phyloP scores from a whole-genome alignment of 1,140 invertebrate genomes.

The Amyelois transitella region DNA sequence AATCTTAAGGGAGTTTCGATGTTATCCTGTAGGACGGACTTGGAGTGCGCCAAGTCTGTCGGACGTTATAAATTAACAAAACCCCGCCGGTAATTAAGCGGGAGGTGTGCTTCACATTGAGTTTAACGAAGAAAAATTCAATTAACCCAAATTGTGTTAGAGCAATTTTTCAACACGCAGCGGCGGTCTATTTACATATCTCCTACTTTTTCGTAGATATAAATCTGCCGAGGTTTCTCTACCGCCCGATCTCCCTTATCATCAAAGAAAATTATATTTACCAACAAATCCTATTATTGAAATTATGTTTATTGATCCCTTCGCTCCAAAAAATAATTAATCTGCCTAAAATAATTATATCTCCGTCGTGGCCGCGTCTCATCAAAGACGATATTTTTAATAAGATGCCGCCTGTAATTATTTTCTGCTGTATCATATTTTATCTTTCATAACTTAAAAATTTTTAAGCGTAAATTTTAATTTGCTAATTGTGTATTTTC shows the following conservation, averaged over 20 bases:
- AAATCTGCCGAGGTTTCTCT: constrained; percentile 23
- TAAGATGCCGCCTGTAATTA: neutral
- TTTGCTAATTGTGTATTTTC: constrained; percentile 1
- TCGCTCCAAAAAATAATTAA: constrained; percentile 20
- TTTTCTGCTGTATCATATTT: neutral
- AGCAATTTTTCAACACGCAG: constrained; percentile 49
- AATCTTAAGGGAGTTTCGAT: constrained; percentile 73
- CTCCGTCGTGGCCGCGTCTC: neutral
- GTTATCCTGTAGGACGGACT: constrained; percentile 56
- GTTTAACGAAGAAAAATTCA: constrained; percentile 64
- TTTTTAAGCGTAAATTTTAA: neutral
- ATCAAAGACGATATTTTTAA: constrained; percentile 7
- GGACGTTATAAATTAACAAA: constrained; percentile 68
- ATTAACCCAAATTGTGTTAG: constrained; percentile 57
- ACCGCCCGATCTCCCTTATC: constrained; percentile 13
- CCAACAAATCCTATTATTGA: constrained; percentile 18
- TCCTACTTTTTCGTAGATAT: constrained; percentile 26
- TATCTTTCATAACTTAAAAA: neutral
- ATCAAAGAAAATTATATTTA: constrained; percentile 16
- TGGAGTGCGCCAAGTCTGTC: constrained; percentile 51
- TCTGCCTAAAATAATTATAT: constrained; percentile 15
- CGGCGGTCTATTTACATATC: constrained; percentile 45
- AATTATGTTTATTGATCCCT: constrained; percentile 16
- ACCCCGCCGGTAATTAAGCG: constrained; percentile 62
- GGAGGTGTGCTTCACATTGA: constrained; percentile 58